Percentiles rank a stretch among this genome's conserved stretches.
Conservation (phyloP, 2,797 vertebrate genomes). For the Eulemur rubriventer region DNA sequence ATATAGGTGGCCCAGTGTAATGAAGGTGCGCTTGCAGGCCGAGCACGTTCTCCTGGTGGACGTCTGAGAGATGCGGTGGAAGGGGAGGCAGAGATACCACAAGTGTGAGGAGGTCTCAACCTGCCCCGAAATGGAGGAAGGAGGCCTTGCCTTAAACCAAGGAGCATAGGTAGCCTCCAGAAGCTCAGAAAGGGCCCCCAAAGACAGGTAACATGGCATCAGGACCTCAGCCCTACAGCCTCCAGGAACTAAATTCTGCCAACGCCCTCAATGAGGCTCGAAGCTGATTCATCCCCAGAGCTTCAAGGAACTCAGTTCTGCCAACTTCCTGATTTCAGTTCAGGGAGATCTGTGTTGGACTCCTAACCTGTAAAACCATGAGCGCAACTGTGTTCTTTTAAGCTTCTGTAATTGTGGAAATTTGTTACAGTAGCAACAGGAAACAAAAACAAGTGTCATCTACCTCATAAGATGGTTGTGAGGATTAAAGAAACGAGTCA, state of each 20-base stretch:
- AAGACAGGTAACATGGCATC: neutral
- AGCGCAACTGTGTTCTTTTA: neutral
- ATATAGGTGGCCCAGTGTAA: neutral
- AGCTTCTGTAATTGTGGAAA: rapidly evolving
- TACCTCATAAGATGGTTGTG: neutral
- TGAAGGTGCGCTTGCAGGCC: rapidly evolving
- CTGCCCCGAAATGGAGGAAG: neutral
- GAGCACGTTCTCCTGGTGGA: neutral
- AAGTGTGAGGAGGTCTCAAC: neutral
- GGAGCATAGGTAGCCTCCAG: neutral
- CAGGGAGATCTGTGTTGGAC: neutral
- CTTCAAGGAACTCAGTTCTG: too few relatives aligned
- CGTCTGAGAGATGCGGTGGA: neutral
- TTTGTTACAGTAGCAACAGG: neutral
- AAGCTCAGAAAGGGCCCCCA: neutral
- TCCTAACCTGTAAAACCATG: neutral
- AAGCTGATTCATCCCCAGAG: neutral
- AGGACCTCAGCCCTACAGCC: neutral
- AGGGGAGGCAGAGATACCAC: neutral
- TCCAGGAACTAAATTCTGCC: neutral
- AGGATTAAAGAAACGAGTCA: neutral
- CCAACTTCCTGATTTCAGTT: neutral
- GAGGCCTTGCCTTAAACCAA: rapidly evolving
- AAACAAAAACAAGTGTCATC: neutral
- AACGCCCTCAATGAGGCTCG: rapidly evolving